phyloP scores from a whole-genome alignment of 2,113 vertebrate genomes.

The Columba livia region DNA sequence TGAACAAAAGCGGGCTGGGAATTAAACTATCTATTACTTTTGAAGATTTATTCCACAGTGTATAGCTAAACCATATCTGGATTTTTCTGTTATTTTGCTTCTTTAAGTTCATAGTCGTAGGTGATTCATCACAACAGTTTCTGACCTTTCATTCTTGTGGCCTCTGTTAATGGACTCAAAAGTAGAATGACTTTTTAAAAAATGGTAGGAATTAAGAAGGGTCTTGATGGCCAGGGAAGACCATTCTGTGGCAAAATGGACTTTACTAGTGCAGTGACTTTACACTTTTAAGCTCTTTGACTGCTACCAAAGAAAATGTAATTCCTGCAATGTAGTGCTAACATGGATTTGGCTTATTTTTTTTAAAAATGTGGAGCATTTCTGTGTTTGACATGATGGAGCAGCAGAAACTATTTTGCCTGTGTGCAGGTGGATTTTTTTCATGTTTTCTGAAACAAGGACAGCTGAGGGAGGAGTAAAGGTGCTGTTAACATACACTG shows the following conservation, averaged over 20 bases:
- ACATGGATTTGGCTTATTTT: neutral
- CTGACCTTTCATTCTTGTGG: neutral
- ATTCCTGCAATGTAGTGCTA: neutral
- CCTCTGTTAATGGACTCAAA: neutral
- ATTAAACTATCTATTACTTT: neutral
- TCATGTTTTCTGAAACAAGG: neutral
- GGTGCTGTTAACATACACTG: neutral
- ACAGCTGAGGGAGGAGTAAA: neutral
- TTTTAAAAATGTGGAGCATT: neutral
- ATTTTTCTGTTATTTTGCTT: neutral
- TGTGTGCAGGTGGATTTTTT: neutral
- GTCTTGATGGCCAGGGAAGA: neutral
- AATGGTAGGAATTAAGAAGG: neutral
- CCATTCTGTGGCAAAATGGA: neutral
- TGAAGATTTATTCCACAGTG: neutral
- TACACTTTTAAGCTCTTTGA: neutral
- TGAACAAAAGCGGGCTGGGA: neutral
- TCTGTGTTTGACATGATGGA: neutral
- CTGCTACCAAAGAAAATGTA: neutral
- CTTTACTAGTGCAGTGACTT: neutral
- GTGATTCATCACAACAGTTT: neutral
- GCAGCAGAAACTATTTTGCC: neutral
- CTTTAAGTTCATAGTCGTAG: neutral
- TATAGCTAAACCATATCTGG: neutral
- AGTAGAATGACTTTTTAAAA: neutral